Percentiles rank a stretch among this genome's conserved stretches.
Evolutionary conservation across 2,888 invertebrate species (phyloP).

Genomic region (Arge pagana): DNA sequence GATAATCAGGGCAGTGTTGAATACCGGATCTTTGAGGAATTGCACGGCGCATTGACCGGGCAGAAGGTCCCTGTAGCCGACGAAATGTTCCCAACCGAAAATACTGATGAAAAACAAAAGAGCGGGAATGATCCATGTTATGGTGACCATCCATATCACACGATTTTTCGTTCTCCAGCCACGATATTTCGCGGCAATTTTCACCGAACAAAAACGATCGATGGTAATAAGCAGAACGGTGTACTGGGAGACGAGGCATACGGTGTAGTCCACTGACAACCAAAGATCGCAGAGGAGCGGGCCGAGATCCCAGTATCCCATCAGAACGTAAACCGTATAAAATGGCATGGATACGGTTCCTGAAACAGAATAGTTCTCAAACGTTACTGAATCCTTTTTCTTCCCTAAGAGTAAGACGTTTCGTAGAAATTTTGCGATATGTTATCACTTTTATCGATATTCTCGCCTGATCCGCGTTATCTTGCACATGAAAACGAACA

Average conservation of each 20-base stretch:
- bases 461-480: too few species aligned
- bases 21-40: slow-evolving; percentile 95
- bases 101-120: slow-evolving; percentile 96
- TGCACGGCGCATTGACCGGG: slow-evolving; percentile 94
- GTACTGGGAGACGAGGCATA: slow-evolving; percentile 98
- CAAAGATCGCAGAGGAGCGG: slow-evolving; percentile 95
- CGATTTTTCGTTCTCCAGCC: slow-evolving; percentile 95
- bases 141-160: slow-evolving; percentile 93
- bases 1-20: slow-evolving; percentile 95
- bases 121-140: slow-evolving; percentile 97
- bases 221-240: slow-evolving; percentile 98
- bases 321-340: slow-evolving; percentile 95
- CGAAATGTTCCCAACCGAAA: slow-evolving; percentile 98
- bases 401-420: too few species aligned
- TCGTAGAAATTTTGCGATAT: too few species aligned
- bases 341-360: slow-evolving; percentile 98
- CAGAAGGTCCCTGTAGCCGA: slow-evolving; percentile 85
- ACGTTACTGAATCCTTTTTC: too few species aligned
- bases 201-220: slow-evolving; percentile 97
- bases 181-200: slow-evolving; percentile 95
- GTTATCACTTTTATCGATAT: too few species aligned
- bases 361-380: slow-evolving; percentile 61
- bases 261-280: slow-evolving; percentile 98
- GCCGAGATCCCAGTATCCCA: slow-evolving; percentile 97
- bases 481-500: too few species aligned